Conservation (phyloP, 2,888 invertebrate species). For the Pomacea canaliculata region DNA sequence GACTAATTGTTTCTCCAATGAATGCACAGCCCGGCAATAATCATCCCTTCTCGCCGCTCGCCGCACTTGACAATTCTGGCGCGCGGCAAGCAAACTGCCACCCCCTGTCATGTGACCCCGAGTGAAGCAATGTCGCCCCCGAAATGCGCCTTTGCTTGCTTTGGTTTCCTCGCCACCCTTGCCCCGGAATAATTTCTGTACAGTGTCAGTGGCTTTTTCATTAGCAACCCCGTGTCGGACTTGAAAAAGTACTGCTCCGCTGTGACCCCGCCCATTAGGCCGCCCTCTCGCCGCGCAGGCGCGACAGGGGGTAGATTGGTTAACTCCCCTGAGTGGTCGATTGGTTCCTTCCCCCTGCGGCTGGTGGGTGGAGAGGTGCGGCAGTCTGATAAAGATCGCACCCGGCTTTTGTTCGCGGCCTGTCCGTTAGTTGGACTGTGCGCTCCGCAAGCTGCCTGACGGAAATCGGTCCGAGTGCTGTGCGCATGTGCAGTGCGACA, state of each 20-base stretch:
- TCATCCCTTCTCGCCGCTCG: constrained; percentile 19
- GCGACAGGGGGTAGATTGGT: constrained; percentile 31
- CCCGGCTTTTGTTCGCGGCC: constrained; percentile 6
- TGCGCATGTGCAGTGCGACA: no score
- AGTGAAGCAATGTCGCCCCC: constrained; percentile 1
- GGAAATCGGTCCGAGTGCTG: no score
- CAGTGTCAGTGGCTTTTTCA: constrained; percentile 9
- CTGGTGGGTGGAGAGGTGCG: background rate
- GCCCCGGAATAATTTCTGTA: constrained; percentile 5
- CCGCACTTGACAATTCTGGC: constrained; percentile 21
- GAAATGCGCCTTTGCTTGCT: background rate
- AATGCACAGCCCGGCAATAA: constrained; percentile 24
- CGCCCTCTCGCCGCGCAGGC: constrained; percentile 2
- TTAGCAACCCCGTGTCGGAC: constrained; percentile 2
- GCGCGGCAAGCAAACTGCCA: constrained; percentile 7
- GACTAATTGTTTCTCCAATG: constrained; percentile 29
- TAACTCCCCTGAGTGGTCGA: constrained; percentile 18
- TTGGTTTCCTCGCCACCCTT: background rate
- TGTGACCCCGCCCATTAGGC: background rate
- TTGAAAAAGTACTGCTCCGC: background rate
- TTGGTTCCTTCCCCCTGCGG: background rate
- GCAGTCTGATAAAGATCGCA: constrained; percentile 6
- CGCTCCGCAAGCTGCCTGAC: constrained; percentile 11
- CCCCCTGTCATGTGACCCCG: background rate
- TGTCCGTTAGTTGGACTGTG: background rate